phyloP scores from a whole-genome alignment of 2,113 vertebrate species.

The Nyctibius bracteatus region DNA sequence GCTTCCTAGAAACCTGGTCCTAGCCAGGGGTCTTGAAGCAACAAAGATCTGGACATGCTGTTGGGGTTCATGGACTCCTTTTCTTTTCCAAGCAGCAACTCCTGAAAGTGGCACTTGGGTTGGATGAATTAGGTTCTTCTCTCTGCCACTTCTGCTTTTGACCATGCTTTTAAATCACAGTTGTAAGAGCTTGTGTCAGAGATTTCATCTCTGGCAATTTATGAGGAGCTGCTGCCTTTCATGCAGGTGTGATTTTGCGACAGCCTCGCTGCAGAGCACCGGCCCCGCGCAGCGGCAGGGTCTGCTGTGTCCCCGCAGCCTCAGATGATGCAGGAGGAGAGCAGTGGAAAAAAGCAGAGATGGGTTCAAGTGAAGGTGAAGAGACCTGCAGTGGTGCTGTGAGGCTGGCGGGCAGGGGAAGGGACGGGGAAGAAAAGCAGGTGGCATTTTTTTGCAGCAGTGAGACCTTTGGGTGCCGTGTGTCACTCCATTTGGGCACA shows the following conservation, averaged over 20 bases:
- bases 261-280: not conserved
- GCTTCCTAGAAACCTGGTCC: not conserved
- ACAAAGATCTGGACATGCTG: not conserved
- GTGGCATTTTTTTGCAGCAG: not conserved
- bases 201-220: not conserved
- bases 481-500: not conserved
- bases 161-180: not conserved
- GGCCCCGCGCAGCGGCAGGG: not conserved
- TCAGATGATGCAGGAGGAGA: fast-evolving
- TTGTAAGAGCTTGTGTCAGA: conserved; percentile 17
- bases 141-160: conserved; percentile 16
- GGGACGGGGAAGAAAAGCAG: conserved; percentile 24
- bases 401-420: not conserved
- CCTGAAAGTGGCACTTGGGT: not conserved
- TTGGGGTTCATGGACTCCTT: not conserved
- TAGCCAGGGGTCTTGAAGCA: not conserved
- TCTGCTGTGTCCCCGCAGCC: not conserved
- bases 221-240: not conserved
- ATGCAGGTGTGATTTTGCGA: not conserved
- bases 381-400: not conserved
- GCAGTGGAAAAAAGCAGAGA: not conserved
- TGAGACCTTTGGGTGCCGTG: not conserved
- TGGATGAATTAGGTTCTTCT: not conserved
- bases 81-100: not conserved
- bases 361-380: conserved; percentile 63